A percentile compares a stretch with the other conserved stretches of the same genome.
Evolutionary conservation across 1,140 invertebrate genomes (phyloP).

Genomic region (Drosophila guanche): DNA sequence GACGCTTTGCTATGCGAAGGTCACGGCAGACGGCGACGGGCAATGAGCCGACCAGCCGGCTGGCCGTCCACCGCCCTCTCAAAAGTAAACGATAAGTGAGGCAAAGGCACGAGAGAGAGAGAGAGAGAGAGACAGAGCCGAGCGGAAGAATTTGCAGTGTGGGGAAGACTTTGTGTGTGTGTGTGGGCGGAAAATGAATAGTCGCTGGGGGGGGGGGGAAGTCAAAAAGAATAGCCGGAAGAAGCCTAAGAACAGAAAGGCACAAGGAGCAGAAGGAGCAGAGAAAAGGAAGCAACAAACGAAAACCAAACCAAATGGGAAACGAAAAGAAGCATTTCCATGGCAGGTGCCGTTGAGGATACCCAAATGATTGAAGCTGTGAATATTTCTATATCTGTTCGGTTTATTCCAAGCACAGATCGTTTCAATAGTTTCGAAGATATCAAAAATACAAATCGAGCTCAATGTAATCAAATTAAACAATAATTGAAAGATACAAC

Average conservation of each 20-base stretch:
- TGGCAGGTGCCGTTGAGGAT: no score
- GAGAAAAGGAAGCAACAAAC: background rate
- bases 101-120: conserved; percentile 2
- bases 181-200: conserved; percentile 30
- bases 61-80: background rate
- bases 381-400: no score
- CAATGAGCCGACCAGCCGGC: conserved; percentile 20
- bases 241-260: no score
- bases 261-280: background rate
- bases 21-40: conserved; percentile 48
- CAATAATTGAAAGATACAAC: no score
- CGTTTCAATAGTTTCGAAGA: no score
- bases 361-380: no score
- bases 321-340: no score
- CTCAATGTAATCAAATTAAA: no score
- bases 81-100: conserved; percentile 38
- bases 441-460: no score
- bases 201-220: conserved; percentile 3
- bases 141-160: background rate
- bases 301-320: background rate
- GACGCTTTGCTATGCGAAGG: conserved; percentile 76
- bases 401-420: no score
- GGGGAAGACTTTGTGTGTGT: background rate
- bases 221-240: no score
- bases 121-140: background rate